A percentile compares a stretch with the other conserved stretches of the same genome.
phyloP scores from a whole-genome alignment of 2,797 vertebrate species.

The Diglossa cyanea region DNA sequence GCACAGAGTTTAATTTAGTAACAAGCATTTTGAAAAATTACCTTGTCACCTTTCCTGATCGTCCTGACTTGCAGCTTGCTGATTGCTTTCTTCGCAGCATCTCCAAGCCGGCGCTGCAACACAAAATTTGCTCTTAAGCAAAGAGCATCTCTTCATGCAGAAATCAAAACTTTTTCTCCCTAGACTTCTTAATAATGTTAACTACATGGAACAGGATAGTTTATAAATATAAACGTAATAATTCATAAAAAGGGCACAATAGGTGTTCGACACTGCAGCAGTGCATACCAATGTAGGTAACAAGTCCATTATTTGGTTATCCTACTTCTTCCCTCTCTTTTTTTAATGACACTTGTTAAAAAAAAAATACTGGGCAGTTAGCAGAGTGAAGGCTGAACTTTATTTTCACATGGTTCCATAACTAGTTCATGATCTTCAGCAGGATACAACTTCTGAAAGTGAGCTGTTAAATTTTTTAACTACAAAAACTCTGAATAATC shows the following conservation, averaged over 20 bases:
- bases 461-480: not conserved
- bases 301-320: not conserved
- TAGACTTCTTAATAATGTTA: not conserved
- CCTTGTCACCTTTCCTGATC: conserved; percentile 97
- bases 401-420: not conserved
- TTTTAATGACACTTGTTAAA: not conserved
- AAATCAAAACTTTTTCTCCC: not conserved
- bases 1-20: not conserved
- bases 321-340: not conserved
- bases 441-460: not conserved
- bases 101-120: conserved; percentile 91
- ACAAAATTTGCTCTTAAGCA: conserved; percentile 45
- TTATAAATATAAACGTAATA: not conserved
- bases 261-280: not conserved
- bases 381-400: not conserved
- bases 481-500: not conserved
- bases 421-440: not conserved
- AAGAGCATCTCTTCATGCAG: not conserved
- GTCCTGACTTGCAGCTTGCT: conserved; percentile 95
- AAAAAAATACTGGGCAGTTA: not conserved
- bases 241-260: not conserved
- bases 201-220: not conserved
- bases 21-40: conserved; percentile 67
- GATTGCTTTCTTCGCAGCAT: conserved; percentile 98
- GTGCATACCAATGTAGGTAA: not conserved